Conservation (phyloP, 2,113 vertebrate species). For the Chionomys nivalis region DNA sequence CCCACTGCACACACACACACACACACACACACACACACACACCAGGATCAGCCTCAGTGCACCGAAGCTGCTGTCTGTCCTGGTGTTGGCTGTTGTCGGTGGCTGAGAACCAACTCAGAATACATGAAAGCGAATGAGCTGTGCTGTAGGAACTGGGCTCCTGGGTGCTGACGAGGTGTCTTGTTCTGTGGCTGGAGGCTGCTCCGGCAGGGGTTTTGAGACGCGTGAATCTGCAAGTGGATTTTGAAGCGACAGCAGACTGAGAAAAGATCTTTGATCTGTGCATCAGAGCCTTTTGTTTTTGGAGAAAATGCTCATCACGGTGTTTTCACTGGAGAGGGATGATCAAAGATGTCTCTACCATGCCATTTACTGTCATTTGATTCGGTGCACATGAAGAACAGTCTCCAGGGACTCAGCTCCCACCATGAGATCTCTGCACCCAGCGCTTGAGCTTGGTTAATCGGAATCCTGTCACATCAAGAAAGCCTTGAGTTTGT, state of each 20-base stretch:
- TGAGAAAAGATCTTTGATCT: constrained; percentile 65
- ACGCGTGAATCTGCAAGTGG: background rate
- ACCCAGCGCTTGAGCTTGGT: background rate
- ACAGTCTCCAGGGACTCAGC: background rate
- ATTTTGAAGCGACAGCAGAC: constrained; percentile 42
- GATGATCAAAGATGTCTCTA: constrained; percentile 53
- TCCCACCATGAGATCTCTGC: background rate
- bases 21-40: background rate
- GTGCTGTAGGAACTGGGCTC: no score
- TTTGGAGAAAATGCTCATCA: constrained; percentile 46
- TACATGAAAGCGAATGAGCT: background rate
- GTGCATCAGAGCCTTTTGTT: background rate
- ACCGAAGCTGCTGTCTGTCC: background rate
- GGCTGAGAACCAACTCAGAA: background rate
- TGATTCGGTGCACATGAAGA: background rate
- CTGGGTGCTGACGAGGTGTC: background rate
- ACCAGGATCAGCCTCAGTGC: background rate
- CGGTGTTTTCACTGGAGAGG: constrained; percentile 44
- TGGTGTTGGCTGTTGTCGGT: background rate
- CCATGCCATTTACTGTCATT: background rate
- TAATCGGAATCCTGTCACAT: background rate
- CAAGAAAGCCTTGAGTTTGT: background rate
- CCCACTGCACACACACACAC: no score
- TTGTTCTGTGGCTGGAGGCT: background rate
- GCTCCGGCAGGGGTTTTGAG: background rate